Evolutionary conservation across 2,113 vertebrate species (phyloP).

Genomic region (Ceuthmochares aereus): DNA sequence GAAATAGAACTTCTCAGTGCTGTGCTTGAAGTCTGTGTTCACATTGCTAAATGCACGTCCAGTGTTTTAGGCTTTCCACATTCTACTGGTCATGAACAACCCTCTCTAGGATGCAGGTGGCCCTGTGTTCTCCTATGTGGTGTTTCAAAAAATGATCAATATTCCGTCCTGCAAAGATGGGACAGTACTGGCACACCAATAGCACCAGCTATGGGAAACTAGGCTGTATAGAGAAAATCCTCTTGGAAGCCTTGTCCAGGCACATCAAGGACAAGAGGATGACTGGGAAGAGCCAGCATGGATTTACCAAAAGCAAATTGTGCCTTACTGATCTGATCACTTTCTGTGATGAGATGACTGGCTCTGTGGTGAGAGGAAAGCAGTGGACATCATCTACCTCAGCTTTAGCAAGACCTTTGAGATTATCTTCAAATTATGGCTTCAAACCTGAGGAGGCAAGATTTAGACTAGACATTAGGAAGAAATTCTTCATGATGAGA

Average conservation of each 20-base stretch:
- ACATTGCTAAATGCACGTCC: not conserved
- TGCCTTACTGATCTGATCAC: not conserved
- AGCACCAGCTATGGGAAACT: not conserved
- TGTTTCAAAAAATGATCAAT: not conserved
- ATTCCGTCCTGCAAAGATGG: not conserved
- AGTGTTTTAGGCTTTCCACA: not conserved
- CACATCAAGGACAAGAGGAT: not conserved
- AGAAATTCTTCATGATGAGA: too few species aligned
- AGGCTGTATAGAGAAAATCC: not conserved
- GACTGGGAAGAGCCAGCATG: not conserved
- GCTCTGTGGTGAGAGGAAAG: not conserved
- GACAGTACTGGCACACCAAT: not conserved
- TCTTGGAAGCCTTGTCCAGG: not conserved
- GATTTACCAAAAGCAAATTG: not conserved
- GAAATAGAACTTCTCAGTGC: not conserved
- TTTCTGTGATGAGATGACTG: not conserved
- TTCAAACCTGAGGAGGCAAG: too few species aligned
- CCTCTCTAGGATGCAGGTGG: not conserved
- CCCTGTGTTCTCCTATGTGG: fast-evolving
- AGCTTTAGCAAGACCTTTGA: not conserved
- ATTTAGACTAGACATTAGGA: too few species aligned
- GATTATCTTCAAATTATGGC: not conserved
- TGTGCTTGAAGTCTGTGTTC: not conserved
- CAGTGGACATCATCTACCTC: not conserved
- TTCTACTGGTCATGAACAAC: not conserved